phyloP scores from a whole-genome alignment of 2,888 invertebrate genomes.

The Spisula solida region DNA sequence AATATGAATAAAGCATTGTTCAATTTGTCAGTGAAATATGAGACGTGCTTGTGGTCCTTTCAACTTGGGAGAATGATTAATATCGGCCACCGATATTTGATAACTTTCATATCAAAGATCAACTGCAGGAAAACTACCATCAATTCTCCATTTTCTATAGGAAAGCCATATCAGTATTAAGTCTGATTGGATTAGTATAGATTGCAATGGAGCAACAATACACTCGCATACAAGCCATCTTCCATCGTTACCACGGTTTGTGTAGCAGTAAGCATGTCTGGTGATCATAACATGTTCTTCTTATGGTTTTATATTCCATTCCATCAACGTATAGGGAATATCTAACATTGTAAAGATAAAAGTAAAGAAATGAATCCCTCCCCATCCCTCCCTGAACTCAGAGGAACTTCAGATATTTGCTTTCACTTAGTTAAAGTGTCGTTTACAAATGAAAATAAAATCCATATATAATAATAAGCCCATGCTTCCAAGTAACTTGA shows the following conservation, averaged over 20 bases:
- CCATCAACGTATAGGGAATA: background rate
- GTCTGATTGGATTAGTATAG: conserved; percentile 46
- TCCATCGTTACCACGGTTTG: background rate
- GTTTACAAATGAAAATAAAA: conserved; percentile 2
- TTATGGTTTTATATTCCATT: background rate
- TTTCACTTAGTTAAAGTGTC: background rate
- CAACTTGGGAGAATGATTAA: conserved; percentile 60
- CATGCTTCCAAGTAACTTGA: background rate
- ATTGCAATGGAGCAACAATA: background rate
- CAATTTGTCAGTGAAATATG: conserved; percentile 47
- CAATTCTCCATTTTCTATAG: conserved; percentile 56
- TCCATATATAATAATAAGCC: background rate
- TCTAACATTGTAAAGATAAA: background rate
- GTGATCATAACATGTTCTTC: background rate
- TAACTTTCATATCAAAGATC: conserved; percentile 52
- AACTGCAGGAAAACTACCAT: conserved; percentile 54
- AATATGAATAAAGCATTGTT: conserved; percentile 20
- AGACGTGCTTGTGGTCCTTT: conserved; percentile 42
- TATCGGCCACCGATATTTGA: conserved; percentile 55
- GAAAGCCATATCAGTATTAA: conserved; percentile 35
- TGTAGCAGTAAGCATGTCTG: conserved; percentile 11
- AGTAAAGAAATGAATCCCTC: background rate
- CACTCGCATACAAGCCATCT: background rate
- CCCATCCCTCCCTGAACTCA: background rate
- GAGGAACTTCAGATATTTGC: background rate